A percentile compares a stretch with the other conserved stretches of the same genome.
Conservation (phyloP, 2,888 invertebrate genomes). For the Entomobrya multifasciata region DNA sequence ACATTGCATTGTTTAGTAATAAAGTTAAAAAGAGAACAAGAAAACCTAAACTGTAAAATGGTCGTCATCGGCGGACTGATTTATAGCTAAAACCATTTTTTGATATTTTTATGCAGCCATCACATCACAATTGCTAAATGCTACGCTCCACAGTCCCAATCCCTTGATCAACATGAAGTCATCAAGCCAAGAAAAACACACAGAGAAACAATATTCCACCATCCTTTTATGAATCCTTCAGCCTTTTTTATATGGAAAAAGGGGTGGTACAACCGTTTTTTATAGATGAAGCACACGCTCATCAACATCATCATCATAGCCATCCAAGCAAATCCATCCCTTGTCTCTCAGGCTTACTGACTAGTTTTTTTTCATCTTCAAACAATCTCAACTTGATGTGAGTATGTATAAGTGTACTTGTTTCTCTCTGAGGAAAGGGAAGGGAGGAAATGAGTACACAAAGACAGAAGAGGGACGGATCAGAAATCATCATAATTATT, state of each 20-base stretch:
- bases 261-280: constrained; percentile 58
- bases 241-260: constrained; percentile 51
- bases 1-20: constrained; percentile 15
- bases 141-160: constrained; percentile 10
- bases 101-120: constrained; percentile 38
- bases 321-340: background rate
- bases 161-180: constrained; percentile 64
- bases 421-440: constrained; percentile 12
- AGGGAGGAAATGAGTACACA: constrained; percentile 60
- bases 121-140: background rate
- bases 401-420: constrained; percentile 8
- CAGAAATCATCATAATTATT: constrained; percentile 67
- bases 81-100: constrained; percentile 52
- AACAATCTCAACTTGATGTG: constrained; percentile 42
- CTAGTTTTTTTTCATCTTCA: constrained; percentile 49
- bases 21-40: constrained; percentile 27
- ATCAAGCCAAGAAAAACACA: constrained; percentile 44
- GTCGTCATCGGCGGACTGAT: constrained; percentile 54
- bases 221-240: background rate
- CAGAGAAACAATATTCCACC: background rate
- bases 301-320: constrained; percentile 14
- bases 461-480: constrained; percentile 67
- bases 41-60: constrained; percentile 58
- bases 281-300: constrained; percentile 63
- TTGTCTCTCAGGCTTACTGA: constrained; percentile 20